Evolutionary conservation across 2,113 vertebrate species (phyloP).

Genomic region (Progne subis): DNA sequence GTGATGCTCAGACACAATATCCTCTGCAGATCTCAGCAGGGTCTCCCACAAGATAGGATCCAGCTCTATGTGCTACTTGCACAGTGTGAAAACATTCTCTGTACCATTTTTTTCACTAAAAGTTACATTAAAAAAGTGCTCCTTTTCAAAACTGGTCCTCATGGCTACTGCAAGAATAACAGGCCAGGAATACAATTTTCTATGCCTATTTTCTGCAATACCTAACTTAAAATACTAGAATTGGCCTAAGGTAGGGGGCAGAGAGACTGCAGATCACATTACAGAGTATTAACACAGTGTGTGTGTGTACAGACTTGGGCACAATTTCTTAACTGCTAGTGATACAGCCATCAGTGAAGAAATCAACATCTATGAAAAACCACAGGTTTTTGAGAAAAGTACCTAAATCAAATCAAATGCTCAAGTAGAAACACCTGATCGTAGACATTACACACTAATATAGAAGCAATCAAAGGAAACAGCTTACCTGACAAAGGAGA

Average conservation of each 20-base stretch:
- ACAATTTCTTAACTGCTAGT: background rate
- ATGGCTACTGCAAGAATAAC: background rate
- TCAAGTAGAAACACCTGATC: background rate
- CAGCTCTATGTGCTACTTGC: background rate
- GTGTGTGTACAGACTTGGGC: background rate
- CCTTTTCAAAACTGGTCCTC: background rate
- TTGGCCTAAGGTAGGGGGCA: background rate
- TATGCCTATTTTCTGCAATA: background rate
- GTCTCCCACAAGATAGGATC: background rate
- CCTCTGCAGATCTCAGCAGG: background rate
- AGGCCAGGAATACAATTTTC: background rate
- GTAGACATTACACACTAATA: background rate
- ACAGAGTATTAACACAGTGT: background rate
- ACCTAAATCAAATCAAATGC: background rate
- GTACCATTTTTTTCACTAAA: background rate
- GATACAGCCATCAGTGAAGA: background rate
- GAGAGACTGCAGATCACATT: background rate
- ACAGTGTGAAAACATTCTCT: background rate
- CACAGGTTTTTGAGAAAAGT: background rate
- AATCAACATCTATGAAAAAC: background rate
- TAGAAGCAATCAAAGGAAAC: background rate
- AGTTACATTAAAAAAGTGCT: background rate
- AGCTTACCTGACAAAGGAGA: background rate
- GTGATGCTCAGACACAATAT: background rate
- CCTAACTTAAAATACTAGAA: background rate